Evolutionary conservation across 2,797 vertebrate species (phyloP), one percentile per base, ranked within the genome.

Genomic region (Limosa lapponica): DNA sequence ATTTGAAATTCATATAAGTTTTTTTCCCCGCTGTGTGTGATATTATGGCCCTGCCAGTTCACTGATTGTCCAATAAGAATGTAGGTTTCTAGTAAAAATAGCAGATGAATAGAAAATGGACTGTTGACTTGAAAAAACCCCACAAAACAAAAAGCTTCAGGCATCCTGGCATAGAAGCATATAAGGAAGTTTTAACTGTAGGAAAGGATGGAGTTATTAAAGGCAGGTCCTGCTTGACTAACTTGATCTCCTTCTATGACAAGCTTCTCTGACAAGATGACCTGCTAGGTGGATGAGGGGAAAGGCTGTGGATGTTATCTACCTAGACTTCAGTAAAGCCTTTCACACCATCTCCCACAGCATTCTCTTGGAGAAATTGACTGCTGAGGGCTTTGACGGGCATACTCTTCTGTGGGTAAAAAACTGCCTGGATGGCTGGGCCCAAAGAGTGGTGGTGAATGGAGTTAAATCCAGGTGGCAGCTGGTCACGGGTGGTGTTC

Each of bases 341-440:
- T 88, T 88, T 66, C 41, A 49, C 36, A 34, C 59, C 1, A 0
- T n/a, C 3, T 67, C 28, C 25, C 61, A 44, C 24, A 36, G 18
- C 37, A 36, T 67, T 16, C 10, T 54, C 5, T 17, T 66, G 14
- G 34, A 41, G 34, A 58, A 77, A 19, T 10, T 19, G 39, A 18
- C 25, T 41, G 34, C 34, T 59, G 7, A 19, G 27, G 34, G 13
- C n/a, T 58, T 54, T 22, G 59, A 23, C 0, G 2, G 22, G 62
- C 5, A 9, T 30, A 13, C 23, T 27, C 12, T 54, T 62, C 4
- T 0, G 8, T 55, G 57, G 22, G 14, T 44, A 4, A 25, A 55
- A 62, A 30, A 12, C 28, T 43, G 36, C 7, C 36, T 51, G 51
- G 36, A 8, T 19, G 36, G n/a, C 23, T 1, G 0, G 4, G 11